Evolutionary conservation across 2,113 vertebrate species (phyloP).

Genomic region (Upupa epops): DNA sequence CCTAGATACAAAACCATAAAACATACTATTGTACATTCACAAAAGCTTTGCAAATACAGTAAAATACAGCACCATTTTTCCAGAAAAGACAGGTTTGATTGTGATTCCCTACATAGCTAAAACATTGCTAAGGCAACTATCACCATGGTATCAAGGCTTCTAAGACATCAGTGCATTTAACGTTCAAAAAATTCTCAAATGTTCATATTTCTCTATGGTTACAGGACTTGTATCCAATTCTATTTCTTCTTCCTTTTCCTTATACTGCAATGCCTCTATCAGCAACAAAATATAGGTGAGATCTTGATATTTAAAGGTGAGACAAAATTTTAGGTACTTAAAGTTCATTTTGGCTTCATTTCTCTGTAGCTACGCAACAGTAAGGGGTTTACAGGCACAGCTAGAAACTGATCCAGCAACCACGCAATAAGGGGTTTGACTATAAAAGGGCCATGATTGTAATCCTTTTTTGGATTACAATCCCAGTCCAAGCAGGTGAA

Average conservation of each 20-base stretch:
- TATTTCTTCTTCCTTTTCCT: background rate
- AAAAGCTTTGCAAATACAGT: conserved; percentile 8
- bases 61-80: background rate
- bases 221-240: background rate
- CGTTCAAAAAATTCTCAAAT: conserved; percentile 16
- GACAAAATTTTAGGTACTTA: background rate
- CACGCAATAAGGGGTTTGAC: background rate
- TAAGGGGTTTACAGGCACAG: background rate
- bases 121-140: conserved; percentile 67
- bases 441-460: background rate
- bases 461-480: background rate
- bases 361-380: background rate
- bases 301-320: background rate
- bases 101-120: conserved; percentile 11
- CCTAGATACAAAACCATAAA: background rate
- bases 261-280: background rate
- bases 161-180: background rate
- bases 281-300: background rate
- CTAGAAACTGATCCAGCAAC: background rate
- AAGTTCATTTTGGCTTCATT: background rate
- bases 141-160: conserved; percentile 55
- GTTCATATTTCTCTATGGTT: background rate
- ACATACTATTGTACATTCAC: background rate
- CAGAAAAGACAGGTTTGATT: conserved; percentile 4
- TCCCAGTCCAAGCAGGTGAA: background rate